These are phyloP conservation scores for Chelonia mydas DNA, from an alignment of 2,797 vertebrate genomes.

Conservation along the genomic window DNA sequence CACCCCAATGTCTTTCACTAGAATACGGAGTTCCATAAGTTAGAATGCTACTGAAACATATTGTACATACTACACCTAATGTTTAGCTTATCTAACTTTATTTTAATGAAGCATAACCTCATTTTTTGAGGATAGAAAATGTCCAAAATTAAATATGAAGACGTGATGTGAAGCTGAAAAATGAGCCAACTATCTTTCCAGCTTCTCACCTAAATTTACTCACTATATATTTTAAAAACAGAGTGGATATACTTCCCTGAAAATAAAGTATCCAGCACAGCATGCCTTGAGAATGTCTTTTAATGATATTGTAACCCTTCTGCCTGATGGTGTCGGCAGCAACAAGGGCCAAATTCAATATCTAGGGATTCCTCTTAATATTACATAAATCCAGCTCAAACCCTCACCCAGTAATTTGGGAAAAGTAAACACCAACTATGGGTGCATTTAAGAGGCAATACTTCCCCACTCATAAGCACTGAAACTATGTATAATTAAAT, in stretches of 20 bases:
- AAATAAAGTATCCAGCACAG: conserved; percentile 23
- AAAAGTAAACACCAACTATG: no score
- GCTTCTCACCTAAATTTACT: not conserved
- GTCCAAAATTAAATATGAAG: conserved; percentile 9
- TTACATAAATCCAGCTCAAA: no score
- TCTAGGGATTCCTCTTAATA: no score
- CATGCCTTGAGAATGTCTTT: not conserved
- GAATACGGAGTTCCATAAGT: not conserved
- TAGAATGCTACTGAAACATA: conserved; percentile 19
- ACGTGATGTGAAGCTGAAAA: not conserved
- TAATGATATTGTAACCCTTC: not conserved
- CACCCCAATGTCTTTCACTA: not conserved
- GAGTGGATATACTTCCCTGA: not conserved
- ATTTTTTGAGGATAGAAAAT: conserved; percentile 35
- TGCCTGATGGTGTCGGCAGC: no score
- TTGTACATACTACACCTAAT: not conserved
- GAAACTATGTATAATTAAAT: no score
- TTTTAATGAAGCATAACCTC: conserved; percentile 36
- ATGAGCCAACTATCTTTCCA: not conserved
- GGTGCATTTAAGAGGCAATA: no score
- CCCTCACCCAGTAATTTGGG: no score
- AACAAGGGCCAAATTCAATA: no score
- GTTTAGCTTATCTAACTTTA: conserved; percentile 12
- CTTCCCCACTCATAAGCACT: no score
- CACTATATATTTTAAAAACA: conserved; percentile 31